Evolutionary conservation across 2,797 vertebrate species (phyloP).

Genomic region (Chelmon rostratus): DNA sequence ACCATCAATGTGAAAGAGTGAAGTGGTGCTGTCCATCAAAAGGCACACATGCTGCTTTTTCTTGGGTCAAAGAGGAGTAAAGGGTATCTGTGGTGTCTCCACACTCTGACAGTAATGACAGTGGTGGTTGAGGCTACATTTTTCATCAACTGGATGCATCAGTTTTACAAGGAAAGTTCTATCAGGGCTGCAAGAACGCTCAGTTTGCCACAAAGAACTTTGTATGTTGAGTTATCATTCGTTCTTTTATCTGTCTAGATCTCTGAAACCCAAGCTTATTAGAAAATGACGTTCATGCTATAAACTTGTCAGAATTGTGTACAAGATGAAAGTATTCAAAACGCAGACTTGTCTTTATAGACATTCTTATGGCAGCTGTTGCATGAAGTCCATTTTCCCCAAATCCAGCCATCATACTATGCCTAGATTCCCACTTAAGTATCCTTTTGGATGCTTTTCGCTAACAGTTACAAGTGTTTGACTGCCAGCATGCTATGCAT

Average conservation of each 20-base stretch:
- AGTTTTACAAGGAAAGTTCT: conserved; percentile 26
- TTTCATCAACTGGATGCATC: conserved; percentile 38
- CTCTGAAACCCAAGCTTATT: conserved; percentile 6
- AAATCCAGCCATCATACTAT: conserved; percentile 20
- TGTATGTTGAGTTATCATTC: conserved; percentile 9
- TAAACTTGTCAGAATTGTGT: conserved; percentile 26
- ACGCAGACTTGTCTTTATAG: conserved; percentile 28
- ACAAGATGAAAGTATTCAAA: conserved; percentile 30
- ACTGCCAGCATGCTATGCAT: conserved; percentile 1
- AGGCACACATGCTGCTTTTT: conserved; percentile 33
- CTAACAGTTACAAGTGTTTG: background rate
- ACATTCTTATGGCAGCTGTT: conserved; percentile 9
- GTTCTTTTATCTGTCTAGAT: background rate
- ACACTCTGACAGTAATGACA: conserved; percentile 20
- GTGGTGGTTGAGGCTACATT: conserved; percentile 3
- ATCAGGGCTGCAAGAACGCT: conserved; percentile 1
- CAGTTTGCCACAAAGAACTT: conserved; percentile 23
- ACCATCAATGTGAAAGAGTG: conserved; percentile 75
- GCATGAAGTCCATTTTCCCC: background rate
- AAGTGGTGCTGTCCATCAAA: conserved; percentile 76
- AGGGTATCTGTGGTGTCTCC: conserved; percentile 40
- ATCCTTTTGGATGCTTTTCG: background rate
- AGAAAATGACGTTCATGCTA: conserved; percentile 5
- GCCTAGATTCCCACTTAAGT: conserved; percentile 13
- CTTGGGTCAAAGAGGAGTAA: conserved; percentile 64